These are phyloP conservation scores for Pegoplata infirma DNA, from an alignment of 2,888 invertebrate species.

Conservation along the genomic window DNA sequence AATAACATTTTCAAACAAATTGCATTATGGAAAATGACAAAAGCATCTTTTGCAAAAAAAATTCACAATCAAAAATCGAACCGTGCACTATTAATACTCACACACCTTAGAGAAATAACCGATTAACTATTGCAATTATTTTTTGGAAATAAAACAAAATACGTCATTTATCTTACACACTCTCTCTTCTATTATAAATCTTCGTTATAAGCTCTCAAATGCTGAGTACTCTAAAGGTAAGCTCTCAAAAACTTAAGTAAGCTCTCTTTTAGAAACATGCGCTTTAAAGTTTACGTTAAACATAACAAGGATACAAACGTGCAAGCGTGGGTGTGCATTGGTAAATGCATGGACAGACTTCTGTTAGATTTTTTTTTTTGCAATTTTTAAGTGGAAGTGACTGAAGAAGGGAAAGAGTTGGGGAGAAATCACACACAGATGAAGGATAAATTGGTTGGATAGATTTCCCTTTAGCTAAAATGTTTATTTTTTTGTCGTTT, in stretches of 20 bases:
- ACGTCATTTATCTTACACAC: slow-evolving; percentile 35
- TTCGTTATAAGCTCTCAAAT: neutral
- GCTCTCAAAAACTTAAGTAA: neutral
- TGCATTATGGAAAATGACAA: neutral
- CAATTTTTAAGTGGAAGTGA: slow-evolving; percentile 26
- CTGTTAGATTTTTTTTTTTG: neutral
- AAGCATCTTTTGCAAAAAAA: slow-evolving; percentile 35
- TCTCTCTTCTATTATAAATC: slow-evolving; percentile 8
- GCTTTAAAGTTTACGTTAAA: slow-evolving; percentile 48
- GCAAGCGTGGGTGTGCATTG: slow-evolving; percentile 59
- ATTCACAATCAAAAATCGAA: slow-evolving; percentile 5
- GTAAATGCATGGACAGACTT: slow-evolving; percentile 15
- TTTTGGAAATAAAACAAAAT: slow-evolving; percentile 27
- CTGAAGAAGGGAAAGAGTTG: slow-evolving; percentile 24
- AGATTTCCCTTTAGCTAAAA: slow-evolving; percentile 48
- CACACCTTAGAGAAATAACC: slow-evolving; percentile 40
- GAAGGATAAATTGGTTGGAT: slow-evolving; percentile 60
- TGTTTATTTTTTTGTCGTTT: slow-evolving; percentile 11
- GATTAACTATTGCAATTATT: slow-evolving; percentile 25
- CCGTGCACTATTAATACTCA: slow-evolving; percentile 6
- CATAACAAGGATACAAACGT: slow-evolving; percentile 46
- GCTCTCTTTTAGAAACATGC: slow-evolving; percentile 43
- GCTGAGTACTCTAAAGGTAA: neutral
- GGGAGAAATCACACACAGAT: slow-evolving; percentile 39
- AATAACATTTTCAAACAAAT: neutral